Base-by-base conservation (phyloP, 1,140 invertebrate species). In the Trichonephila inaurata region DNA sequence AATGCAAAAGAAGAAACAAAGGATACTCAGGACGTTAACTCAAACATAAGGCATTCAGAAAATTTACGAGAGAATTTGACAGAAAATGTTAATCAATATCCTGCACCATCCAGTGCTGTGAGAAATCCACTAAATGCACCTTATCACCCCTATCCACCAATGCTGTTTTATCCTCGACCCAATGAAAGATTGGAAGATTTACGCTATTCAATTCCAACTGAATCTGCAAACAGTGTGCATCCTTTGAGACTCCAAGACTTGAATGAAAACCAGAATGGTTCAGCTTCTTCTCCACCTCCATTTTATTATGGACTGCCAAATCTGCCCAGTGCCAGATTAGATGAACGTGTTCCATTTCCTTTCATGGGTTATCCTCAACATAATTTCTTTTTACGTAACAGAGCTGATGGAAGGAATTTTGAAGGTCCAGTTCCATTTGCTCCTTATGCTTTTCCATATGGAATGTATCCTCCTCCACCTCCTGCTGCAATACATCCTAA, bases 391-490 rank as follows among this genome's bases (percentile, higher is more conserved):
- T 6, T 28, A 1, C 51, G 85, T 10, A 14, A 28, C 14, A 33
- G 24, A 60, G 58, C 51, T 40, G 85, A 33, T 62, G 24, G 3
- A 3, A 14, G 51, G 28, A 86, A 64, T 61, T n/a, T n/a, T 6
- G 85, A 61, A 28, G 6, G n/a, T n/a, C 12, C 28, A 24, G 89
- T 62, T 81, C 51, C n/a, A 12, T 66, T 66, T n/a, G 18, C 51
- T 5, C 72, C 89, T 33, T 81, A 91, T 7, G 19, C 19, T 51
- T n/a, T 28, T 19, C 66, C 66, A 60, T 66, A 44, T 33, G 58
- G 24, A n/a, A 81, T 91, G 19, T 91, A 81, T 40, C 66, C 69
- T 19, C 89, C 89, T 28, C 24, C 51, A 6, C 72, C 72, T 40
- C 33, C 72, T 14, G 28, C 72, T 18, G 28, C 72, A 14, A 8